phyloP scores from a whole-genome alignment of 2,113 vertebrate genomes.

The Catagonus wagneri region DNA sequence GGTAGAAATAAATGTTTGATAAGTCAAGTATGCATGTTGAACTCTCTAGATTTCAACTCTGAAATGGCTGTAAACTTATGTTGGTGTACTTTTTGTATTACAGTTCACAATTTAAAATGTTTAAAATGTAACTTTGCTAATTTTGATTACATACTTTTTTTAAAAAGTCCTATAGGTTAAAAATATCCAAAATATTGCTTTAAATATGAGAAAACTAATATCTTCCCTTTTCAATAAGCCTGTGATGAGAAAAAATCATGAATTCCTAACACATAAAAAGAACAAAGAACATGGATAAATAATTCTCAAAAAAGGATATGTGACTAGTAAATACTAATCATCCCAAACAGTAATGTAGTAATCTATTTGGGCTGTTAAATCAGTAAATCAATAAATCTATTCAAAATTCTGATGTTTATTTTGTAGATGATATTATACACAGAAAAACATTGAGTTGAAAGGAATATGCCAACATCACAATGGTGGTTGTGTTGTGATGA shows the following conservation, averaged over 20 bases:
- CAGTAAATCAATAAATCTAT: background rate
- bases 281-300: background rate
- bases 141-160: background rate
- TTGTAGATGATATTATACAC: background rate
- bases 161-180: background rate
- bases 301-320: background rate
- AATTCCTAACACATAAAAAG: background rate
- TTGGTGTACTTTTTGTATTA: background rate
- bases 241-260: background rate
- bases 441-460: background rate
- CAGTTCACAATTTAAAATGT: background rate
- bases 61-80: background rate
- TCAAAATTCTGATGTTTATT: conserved; percentile 3
- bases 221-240: background rate
- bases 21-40: background rate
- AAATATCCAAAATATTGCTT: background rate
- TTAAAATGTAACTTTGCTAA: background rate
- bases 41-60: background rate
- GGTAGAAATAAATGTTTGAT: background rate
- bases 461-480: background rate
- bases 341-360: background rate
- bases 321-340: background rate
- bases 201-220: background rate
- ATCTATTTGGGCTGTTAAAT: background rate
- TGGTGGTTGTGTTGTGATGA: background rate